These are phyloP conservation scores for Epistrophe eligans DNA, from an alignment of 2,888 invertebrate species.

Conservation along the genomic window DNA sequence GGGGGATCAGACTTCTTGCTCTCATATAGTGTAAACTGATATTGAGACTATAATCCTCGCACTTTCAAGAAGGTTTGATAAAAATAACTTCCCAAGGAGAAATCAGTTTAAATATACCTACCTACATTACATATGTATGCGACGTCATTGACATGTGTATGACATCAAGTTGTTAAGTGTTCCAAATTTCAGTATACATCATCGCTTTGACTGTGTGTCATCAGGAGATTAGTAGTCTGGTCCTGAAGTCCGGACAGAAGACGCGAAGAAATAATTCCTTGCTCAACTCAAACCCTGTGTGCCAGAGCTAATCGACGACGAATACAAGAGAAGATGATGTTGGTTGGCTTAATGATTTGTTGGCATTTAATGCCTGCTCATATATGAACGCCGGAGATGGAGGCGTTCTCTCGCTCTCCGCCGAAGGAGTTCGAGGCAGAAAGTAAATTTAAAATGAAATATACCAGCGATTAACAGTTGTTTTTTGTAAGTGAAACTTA, in stretches of 20 bases:
- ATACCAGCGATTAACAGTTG: constrained; percentile 75
- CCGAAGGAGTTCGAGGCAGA: constrained; percentile 39
- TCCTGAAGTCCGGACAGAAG: constrained; percentile 5
- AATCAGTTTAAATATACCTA: constrained; percentile 7
- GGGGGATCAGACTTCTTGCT: constrained; percentile 28
- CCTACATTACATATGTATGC: background rate
- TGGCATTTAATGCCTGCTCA: constrained; percentile 74
- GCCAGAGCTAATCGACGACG: constrained; percentile 61
- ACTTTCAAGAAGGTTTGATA: constrained; percentile 38
- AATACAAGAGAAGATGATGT: constrained; percentile 59
- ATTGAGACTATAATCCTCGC: constrained; percentile 46
- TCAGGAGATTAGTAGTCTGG: constrained; percentile 52
- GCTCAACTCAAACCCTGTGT: background rate
- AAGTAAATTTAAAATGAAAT: constrained; percentile 75
- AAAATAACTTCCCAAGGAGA: constrained; percentile 51
- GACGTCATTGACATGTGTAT: constrained; percentile 70
- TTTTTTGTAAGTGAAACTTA: constrained; percentile 76
- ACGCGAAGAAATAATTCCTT: constrained; percentile 38
- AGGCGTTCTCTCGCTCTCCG: constrained; percentile 66
- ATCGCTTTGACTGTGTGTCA: constrained; percentile 42
- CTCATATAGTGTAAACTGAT: constrained; percentile 64
- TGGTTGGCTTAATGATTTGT: constrained; percentile 71
- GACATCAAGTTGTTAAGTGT: constrained; percentile 60
- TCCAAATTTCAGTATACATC: constrained; percentile 58
- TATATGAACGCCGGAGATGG: constrained; percentile 60